Conservation (phyloP, 2,888 invertebrate species). For the Pachliopta kotzebuea region DNA sequence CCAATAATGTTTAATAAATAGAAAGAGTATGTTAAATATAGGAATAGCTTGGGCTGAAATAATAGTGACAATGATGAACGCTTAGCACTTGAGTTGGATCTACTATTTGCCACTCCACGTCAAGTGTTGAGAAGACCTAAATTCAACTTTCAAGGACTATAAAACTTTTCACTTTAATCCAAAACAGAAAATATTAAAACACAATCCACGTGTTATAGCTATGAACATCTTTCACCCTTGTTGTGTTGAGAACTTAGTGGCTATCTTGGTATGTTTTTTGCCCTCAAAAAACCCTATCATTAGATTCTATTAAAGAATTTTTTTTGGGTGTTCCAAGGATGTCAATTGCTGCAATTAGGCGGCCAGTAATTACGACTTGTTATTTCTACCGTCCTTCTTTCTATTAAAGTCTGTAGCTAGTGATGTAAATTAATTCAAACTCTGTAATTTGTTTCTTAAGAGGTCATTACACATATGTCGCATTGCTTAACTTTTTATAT, state of each 20-base stretch:
- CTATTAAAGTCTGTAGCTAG: conserved; percentile 45
- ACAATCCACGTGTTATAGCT: conserved; percentile 2
- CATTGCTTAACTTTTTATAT: background rate
- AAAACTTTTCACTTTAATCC: background rate
- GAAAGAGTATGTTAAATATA: too few relatives aligned
- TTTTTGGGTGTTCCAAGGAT: conserved; percentile 60
- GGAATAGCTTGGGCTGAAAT: too few relatives aligned
- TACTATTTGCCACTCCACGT: too few relatives aligned
- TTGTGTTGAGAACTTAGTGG: conserved; percentile 18
- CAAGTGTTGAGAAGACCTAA: too few relatives aligned
- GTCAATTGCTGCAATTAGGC: conserved; percentile 66
- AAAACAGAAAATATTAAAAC: background rate
- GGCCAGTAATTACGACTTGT: conserved; percentile 65
- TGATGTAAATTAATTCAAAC: conserved; percentile 60
- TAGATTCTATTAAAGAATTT: conserved; percentile 57
- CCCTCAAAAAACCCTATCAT: conserved; percentile 54
- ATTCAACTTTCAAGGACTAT: too few relatives aligned
- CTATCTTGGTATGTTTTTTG: conserved; percentile 26
- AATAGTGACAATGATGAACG: too few relatives aligned
- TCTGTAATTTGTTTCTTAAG: conserved; percentile 50
- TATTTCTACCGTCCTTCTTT: conserved; percentile 55
- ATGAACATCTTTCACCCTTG: conserved; percentile 5
- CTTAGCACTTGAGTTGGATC: too few relatives aligned
- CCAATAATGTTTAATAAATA: too few relatives aligned
- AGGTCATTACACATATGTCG: conserved; percentile 36